Percentiles rank a stretch among this genome's conserved stretches.
These are phyloP conservation scores for Corynorhinus townsendii DNA, from an alignment of 2,113 vertebrate species.

Conservation along the genomic window DNA sequence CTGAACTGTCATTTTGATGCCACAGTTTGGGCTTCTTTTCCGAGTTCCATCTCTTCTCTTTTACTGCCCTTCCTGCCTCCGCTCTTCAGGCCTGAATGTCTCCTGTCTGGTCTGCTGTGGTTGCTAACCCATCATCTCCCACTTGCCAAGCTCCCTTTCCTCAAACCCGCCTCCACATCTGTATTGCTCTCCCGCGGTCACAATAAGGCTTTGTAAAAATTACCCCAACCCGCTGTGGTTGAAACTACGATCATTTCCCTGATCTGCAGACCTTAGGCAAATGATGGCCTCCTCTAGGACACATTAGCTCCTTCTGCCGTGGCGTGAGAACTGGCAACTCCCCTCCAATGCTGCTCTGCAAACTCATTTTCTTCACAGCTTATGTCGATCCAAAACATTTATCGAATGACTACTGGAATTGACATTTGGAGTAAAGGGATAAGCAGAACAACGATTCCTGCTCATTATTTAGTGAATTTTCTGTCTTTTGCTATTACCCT, in stretches of 20 bases:
- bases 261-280: fast-evolving
- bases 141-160: background rate
- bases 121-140: background rate
- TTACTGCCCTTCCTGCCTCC: fast-evolving
- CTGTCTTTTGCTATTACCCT: background rate
- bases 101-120: background rate
- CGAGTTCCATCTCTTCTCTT: background rate
- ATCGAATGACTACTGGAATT: background rate
- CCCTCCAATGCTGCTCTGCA: too few species aligned
- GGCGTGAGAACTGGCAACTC: background rate
- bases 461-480: background rate
- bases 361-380: background rate
- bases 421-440: background rate
- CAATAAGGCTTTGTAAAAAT: background rate
- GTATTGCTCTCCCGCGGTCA: background rate
- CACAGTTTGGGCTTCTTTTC: background rate
- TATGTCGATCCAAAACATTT: background rate
- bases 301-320: fast-evolving
- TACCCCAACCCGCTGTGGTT: background rate
- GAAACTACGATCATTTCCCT: background rate
- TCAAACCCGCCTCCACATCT: background rate
- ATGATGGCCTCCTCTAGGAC: background rate
- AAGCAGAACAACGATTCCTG: background rate
- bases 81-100: background rate
- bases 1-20: background rate